Evolutionary conservation across 2,888 invertebrate species (phyloP).

Genomic region (Dysmachus trigonus): DNA sequence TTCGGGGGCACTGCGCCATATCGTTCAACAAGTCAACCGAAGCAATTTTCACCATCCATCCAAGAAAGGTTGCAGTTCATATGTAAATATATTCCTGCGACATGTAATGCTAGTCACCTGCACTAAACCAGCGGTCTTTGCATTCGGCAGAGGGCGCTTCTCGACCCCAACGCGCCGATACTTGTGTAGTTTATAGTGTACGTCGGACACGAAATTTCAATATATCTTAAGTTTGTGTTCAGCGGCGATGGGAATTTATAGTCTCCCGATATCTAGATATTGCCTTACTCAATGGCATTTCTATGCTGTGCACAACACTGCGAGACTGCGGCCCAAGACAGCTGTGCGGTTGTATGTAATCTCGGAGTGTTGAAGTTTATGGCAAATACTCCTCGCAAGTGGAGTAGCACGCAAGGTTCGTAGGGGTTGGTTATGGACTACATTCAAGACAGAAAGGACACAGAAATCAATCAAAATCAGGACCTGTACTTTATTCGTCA

Average conservation of each 20-base stretch:
- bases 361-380: background rate
- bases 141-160: background rate
- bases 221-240: slow-evolving; percentile 1
- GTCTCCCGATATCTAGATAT: background rate
- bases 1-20: background rate
- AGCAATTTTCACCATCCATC: background rate
- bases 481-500: slow-evolving; percentile 10
- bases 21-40: background rate
- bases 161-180: background rate
- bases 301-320: background rate
- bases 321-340: background rate
- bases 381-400: slow-evolving; percentile 23
- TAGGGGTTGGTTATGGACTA: slow-evolving; percentile 23
- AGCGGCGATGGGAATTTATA: background rate
- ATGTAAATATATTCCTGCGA: background rate
- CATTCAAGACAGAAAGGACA: slow-evolving; percentile 29
- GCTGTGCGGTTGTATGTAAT: background rate
- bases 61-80: background rate
- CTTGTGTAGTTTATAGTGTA: slow-evolving; percentile 8
- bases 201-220: slow-evolving; percentile 18
- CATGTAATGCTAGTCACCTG: background rate
- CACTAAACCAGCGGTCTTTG: background rate
- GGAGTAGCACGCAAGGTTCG: slow-evolving; percentile 21
- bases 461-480: slow-evolving; percentile 41
- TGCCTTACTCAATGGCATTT: slow-evolving; percentile 18